These are phyloP conservation scores for Epinotia brunnichana DNA, from an alignment of 2,888 invertebrate genomes.

Conservation along the genomic window DNA sequence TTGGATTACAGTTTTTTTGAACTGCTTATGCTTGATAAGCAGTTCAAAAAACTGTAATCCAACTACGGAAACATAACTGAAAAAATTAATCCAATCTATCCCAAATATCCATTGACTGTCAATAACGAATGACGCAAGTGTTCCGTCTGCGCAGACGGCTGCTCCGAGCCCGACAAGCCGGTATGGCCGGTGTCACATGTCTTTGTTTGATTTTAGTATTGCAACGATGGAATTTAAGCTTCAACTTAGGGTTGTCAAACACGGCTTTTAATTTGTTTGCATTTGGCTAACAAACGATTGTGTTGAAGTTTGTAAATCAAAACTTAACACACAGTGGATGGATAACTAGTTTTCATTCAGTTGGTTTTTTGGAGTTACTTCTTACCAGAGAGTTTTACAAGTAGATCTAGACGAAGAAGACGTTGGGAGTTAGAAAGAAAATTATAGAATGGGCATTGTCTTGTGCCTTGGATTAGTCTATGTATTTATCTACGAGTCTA, in stretches of 20 bases:
- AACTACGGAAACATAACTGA: no score
- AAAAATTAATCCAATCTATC: background rate
- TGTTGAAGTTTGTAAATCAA: conserved; percentile 40
- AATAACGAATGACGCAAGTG: conserved; percentile 1
- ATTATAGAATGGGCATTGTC: no score
- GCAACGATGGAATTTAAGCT: conserved; percentile 42
- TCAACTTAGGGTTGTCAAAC: conserved; percentile 43
- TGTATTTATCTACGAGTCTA: no score
- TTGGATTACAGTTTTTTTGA: no score
- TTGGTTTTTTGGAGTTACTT: background rate
- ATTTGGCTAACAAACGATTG: conserved; percentile 34
- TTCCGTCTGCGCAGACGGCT: conserved; percentile 13
- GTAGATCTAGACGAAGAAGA: background rate
- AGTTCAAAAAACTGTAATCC: no score
- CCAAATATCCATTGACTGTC: conserved; percentile 3
- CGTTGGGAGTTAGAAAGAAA: no score
- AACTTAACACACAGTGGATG: conserved; percentile 2
- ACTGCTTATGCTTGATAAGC: no score
- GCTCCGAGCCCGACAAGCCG: conserved; percentile 9
- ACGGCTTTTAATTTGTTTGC: conserved; percentile 43
- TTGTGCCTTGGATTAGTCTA: no score
- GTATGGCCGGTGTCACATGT: conserved; percentile 56
- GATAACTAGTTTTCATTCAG: conserved; percentile 30
- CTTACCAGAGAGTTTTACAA: background rate
- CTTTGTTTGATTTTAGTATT: conserved; percentile 55